A percentile compares a stretch with the other conserved stretches of the same genome.
phyloP scores from a whole-genome alignment of 30 jellyfish, hydroid and myxozoan species.

The Aurelia aurita region DNA sequence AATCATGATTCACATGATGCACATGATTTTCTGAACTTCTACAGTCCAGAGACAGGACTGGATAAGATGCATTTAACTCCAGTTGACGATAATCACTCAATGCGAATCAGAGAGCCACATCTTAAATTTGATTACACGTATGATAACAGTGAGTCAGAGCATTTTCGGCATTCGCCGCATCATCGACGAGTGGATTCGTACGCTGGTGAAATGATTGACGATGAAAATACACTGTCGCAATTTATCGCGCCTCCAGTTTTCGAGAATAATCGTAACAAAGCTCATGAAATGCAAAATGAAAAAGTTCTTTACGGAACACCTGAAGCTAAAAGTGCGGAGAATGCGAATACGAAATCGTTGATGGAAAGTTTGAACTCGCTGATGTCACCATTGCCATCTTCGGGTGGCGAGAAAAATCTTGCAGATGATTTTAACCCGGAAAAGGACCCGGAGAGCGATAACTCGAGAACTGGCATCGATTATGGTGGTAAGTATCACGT shows the following conservation, averaged over 20 bases:
- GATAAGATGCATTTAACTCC: constrained; percentile 45
- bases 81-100: constrained; percentile 25
- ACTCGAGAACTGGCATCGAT: constrained; percentile 18
- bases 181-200: constrained; percentile 61
- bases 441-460: not conserved
- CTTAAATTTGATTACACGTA: constrained; percentile 29
- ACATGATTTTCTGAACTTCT: constrained; percentile 17
- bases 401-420: constrained; percentile 3
- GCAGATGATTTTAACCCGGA: not conserved
- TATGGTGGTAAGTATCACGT: constrained; percentile 56
- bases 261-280: constrained; percentile 48
- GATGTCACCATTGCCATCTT: constrained; percentile 68
- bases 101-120: constrained; percentile 35
- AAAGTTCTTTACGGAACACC: constrained; percentile 68
- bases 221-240: constrained; percentile 86
- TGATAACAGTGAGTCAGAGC: constrained; percentile 8
- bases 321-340: constrained; percentile 72
- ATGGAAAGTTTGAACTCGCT: constrained; percentile 69
- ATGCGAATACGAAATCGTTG: constrained; percentile 74
- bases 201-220: constrained; percentile 92
- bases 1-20: not conserved
- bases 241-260: constrained; percentile 95
- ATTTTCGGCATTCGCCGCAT: constrained; percentile 1
- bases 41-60: constrained; percentile 44
- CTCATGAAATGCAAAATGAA: constrained; percentile 19